Evolutionary conservation across 2,888 invertebrate species (phyloP), one percentile per base, ranked within the genome.

Genomic region (Tachina lurida): DNA sequence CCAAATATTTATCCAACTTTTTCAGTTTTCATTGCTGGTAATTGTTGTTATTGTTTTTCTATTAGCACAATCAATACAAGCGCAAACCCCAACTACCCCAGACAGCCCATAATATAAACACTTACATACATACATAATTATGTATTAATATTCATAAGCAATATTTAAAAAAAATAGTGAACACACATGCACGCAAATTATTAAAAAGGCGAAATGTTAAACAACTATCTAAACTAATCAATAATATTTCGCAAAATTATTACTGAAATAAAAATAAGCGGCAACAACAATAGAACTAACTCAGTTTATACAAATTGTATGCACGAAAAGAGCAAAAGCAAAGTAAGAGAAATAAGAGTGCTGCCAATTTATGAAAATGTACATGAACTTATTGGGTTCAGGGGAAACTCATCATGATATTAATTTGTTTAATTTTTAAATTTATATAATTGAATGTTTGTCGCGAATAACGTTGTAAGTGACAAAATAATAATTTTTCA

Each of bases 181-280:
- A 70, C 58, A 60, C 54, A 65, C 47, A 75, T 45, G 17, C 58
- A 79, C 47, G 63, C 52, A 63, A 74, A 58, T 49, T 81, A 77
- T 83, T 86, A 83, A 83, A 86, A n/a, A 86, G 83, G 79, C 79
- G 73, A 86, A 86, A 82, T 76, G 79, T 86, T 83, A 86, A 84
- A 84, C 86, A 81, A 84, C 80, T 84, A 84, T 81, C 84, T 81
- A 75, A 90, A 89, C 88, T 90, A 91, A 91, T 91, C 91, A 90
- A 91, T 91, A 91, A 90, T 88, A 90, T 91, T 89, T 88, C 87
- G 84, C 88, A 87, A 88, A 87, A 89, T 31, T 31, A 67, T 71
- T 10, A 58, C 67, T 49, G 70, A 83, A 78, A 67, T 58, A 49
- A 82, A 60, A 78, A 0, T 9, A 62, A 70, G 54, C 74, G 60